Evolutionary conservation across 2,113 vertebrate species (phyloP).

Genomic region (Phalacrocorax aristotelis): DNA sequence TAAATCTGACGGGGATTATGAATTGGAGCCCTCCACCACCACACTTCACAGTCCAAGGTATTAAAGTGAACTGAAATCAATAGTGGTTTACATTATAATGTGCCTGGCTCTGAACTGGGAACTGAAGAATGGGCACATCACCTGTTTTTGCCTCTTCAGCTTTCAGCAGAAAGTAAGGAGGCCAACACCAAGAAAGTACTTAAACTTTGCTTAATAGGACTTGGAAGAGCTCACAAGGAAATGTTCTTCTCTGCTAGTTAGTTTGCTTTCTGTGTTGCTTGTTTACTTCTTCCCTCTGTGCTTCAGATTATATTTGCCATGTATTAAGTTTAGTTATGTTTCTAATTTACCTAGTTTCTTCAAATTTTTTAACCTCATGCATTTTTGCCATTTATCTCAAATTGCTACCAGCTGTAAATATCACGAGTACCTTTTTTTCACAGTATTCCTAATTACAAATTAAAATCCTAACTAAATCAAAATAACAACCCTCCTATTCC

Average conservation of each 20-base stretch:
- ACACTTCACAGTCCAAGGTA: conserved; percentile 39
- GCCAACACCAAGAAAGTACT: background rate
- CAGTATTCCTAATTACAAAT: background rate
- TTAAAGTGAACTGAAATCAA: conserved; percentile 62
- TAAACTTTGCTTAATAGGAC: background rate
- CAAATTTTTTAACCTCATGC: background rate
- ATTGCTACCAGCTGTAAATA: background rate
- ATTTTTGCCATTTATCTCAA: background rate
- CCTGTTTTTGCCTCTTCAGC: background rate
- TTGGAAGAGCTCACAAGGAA: background rate
- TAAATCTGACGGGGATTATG: conserved; percentile 26
- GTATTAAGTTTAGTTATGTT: background rate
- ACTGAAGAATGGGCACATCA: background rate
- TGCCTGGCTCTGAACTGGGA: background rate
- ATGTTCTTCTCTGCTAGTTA: background rate
- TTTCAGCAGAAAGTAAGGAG: background rate
- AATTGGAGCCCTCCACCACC: conserved; percentile 32
- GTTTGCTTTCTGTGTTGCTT: background rate
- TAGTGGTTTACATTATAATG: conserved; percentile 56
- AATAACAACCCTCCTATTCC: background rate
- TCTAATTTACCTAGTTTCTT: background rate
- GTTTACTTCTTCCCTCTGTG: background rate
- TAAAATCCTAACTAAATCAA: background rate
- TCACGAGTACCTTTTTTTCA: background rate
- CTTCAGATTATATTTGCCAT: background rate